Evolutionary conservation across 2,797 vertebrate species (phyloP).

Genomic region (Heterohyrax brucei): DNA sequence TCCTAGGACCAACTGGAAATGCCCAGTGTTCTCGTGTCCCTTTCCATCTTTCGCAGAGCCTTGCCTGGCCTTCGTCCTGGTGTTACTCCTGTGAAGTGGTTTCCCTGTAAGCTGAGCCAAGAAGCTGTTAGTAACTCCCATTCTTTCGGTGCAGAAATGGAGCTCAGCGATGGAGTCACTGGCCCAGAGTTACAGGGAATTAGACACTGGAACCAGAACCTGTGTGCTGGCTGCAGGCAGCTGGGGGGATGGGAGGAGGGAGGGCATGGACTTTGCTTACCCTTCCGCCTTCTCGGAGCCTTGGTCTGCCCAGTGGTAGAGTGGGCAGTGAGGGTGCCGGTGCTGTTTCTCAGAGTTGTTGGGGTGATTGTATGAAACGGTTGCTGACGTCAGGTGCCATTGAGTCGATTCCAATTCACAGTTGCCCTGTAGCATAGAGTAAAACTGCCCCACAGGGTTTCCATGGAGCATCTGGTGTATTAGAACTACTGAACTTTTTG

Average conservation of each 20-base stretch:
- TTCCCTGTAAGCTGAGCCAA: not conserved
- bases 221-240: not conserved
- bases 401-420: no score
- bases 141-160: not conserved
- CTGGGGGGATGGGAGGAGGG: not conserved
- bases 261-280: not conserved
- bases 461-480: no score
- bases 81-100: not conserved
- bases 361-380: no score
- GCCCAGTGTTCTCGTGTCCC: not conserved
- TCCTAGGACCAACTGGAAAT: not conserved
- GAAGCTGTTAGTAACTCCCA: not conserved
- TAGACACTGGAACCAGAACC: not conserved
- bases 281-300: rapidly evolving
- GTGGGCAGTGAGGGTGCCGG: rapidly evolving
- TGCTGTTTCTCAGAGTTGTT: rapidly evolving
- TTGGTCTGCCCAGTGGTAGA: not conserved
- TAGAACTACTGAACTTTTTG: no score
- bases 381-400: no score
- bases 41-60: not conserved
- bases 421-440: no score
- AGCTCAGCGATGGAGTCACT: not conserved
- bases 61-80: not conserved
- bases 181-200: not conserved
- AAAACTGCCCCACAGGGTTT: no score